These are phyloP conservation scores for Coenonympha arcania DNA, from an alignment of 2,888 invertebrate species.

Conservation along the genomic window DNA sequence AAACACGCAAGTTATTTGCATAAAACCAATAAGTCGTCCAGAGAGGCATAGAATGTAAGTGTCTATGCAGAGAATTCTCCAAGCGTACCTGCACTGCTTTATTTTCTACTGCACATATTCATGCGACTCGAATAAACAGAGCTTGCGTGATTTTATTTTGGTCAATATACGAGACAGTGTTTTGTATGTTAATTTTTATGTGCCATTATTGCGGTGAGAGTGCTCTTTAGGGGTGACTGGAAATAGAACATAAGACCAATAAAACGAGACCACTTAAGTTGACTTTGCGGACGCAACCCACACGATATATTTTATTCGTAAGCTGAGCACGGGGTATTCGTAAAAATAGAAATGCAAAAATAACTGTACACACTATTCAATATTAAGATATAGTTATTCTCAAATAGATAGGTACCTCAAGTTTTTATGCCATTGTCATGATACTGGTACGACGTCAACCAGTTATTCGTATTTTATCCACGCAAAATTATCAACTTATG, in stretches of 20 bases:
- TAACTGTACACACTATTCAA: not conserved
- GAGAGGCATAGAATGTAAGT: slow-evolving; percentile 25
- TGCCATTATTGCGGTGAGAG: not conserved
- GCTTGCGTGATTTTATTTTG: slow-evolving; percentile 11
- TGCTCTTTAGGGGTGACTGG: not conserved
- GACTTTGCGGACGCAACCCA: not conserved
- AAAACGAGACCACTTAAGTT: not conserved
- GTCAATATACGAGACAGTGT: slow-evolving; percentile 2
- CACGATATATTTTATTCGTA: not conserved
- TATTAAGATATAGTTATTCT: not conserved
- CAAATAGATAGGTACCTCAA: not conserved
- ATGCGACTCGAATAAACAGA: slow-evolving; percentile 16
- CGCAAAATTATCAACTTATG: slow-evolving; percentile 3
- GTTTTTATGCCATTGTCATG: not conserved
- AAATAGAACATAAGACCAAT: not conserved
- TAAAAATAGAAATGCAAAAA: not conserved
- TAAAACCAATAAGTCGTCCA: slow-evolving; percentile 28
- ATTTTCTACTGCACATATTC: slow-evolving; percentile 14
- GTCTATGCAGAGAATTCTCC: slow-evolving; percentile 15
- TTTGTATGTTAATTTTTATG: slow-evolving; percentile 12
- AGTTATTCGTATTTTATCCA: not conserved
- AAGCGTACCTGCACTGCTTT: slow-evolving; percentile 12
- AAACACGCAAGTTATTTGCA: slow-evolving; percentile 32
- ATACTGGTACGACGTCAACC: not conserved
- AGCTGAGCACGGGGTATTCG: not conserved